Conservation (phyloP, 2,888 invertebrate genomes). For the Autographa pulchrina region DNA sequence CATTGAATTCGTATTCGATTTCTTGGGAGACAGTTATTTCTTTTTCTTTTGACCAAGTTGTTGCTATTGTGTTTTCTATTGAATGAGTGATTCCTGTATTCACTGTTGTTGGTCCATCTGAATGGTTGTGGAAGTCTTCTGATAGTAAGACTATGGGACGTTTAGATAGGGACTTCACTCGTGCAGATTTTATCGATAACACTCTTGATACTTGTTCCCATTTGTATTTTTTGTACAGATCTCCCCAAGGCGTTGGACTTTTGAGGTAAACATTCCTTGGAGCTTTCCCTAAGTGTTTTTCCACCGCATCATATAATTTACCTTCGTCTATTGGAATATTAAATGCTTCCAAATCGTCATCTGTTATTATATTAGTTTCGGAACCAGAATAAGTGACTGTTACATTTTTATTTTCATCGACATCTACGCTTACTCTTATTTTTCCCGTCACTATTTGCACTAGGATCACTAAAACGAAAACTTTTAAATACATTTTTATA, state of each 20-base stretch:
- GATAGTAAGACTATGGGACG: constrained; percentile 68
- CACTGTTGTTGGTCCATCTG: constrained; percentile 76
- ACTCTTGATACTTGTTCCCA: constrained; percentile 77
- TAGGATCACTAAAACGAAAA: constrained; percentile 30
- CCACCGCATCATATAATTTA: constrained; percentile 67
- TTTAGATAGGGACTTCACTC: constrained; percentile 61
- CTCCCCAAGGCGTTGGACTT: constrained; percentile 83
- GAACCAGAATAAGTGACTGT: constrained; percentile 67
- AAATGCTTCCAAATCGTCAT: constrained; percentile 72
- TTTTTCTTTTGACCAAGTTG: constrained; percentile 72
- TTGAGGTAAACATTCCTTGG: constrained; percentile 71
- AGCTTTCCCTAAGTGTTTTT: constrained; percentile 65
- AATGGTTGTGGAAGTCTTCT: constrained; percentile 77
- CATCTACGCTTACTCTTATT: constrained; percentile 63
- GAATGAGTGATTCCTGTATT: constrained; percentile 78
- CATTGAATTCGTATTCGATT: constrained; percentile 75
- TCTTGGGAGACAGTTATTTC: constrained; percentile 74
- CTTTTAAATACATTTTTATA: constrained; percentile 32
- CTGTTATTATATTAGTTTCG: constrained; percentile 65
- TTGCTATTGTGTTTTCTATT: constrained; percentile 77
- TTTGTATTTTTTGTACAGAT: constrained; percentile 74
- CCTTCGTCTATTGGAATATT: constrained; percentile 58
- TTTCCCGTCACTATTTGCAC: constrained; percentile 36
- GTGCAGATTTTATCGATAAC: constrained; percentile 69
- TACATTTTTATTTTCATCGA: constrained; percentile 68